Evolutionary conservation across 2,888 invertebrate species (phyloP).

Genomic region (Parnassius mnemosyne): DNA sequence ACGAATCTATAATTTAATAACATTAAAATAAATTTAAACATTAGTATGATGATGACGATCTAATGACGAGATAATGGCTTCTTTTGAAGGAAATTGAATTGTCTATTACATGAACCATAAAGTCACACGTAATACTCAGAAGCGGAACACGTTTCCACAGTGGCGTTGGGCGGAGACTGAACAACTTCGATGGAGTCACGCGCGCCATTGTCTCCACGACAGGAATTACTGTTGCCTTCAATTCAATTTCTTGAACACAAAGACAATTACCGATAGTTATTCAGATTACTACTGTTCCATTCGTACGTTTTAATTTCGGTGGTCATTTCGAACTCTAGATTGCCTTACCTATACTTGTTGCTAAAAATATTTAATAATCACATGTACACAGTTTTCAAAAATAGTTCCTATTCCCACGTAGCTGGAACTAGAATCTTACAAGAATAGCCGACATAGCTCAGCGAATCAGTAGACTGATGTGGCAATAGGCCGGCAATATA

Average conservation of each 20-base stretch:
- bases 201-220: conserved; percentile 52
- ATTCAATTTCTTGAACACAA: conserved; percentile 13
- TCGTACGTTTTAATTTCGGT: conserved; percentile 28
- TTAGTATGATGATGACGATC: conserved; percentile 9
- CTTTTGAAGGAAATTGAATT: conserved; percentile 20
- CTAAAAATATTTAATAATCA: neutral
- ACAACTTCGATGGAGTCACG: conserved; percentile 54
- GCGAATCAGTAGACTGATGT: no score
- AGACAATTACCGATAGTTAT: conserved; percentile 13
- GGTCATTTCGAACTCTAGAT: conserved; percentile 23
- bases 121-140: conserved; percentile 1
- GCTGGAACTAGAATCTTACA: no score
- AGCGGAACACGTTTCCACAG: conserved; percentile 14
- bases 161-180: conserved; percentile 31
- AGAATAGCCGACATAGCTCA: no score
- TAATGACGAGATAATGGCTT: conserved; percentile 17
- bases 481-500: no score
- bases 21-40: conserved; percentile 12
- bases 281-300: conserved; percentile 22
- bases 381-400: no score
- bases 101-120: conserved; percentile 5
- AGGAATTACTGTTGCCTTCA: conserved; percentile 11
- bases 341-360: neutral
- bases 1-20: conserved; percentile 4
- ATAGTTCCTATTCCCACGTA: no score